Conservation (phyloP, 2,888 invertebrate species). For the Nematopogon swammerdamellus region DNA sequence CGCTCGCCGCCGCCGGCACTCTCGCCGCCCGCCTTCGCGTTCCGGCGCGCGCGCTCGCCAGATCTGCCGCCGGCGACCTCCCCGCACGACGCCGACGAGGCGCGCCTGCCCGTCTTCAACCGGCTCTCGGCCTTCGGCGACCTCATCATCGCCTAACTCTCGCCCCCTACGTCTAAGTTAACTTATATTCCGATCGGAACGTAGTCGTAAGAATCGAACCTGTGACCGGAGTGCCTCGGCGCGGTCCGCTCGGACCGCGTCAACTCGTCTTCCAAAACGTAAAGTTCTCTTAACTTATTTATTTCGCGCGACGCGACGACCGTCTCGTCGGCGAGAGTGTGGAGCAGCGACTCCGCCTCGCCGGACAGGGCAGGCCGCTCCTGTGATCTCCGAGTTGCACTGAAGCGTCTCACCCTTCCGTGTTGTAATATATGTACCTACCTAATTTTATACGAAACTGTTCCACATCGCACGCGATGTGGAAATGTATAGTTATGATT, state of each 20-base stretch:
- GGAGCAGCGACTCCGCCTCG: too few relatives aligned
- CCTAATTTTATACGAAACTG: neutral
- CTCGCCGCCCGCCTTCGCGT: slow-evolving; percentile 34
- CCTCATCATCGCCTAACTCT: slow-evolving; percentile 15
- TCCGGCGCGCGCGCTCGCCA: slow-evolving; percentile 39
- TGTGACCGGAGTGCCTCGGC: neutral
- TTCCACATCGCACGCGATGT: too few relatives aligned
- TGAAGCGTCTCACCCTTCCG: too few relatives aligned
- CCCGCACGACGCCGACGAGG: slow-evolving; percentile 50
- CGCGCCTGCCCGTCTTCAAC: slow-evolving; percentile 79
- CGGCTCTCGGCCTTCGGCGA: slow-evolving; percentile 35
- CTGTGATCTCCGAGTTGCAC: neutral
- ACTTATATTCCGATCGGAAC: slow-evolving; percentile 21
- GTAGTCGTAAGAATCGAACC: neutral
- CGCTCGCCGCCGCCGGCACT: slow-evolving; percentile 50
- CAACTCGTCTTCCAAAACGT: neutral
- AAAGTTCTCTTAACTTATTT: neutral
- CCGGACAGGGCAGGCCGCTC: too few relatives aligned
- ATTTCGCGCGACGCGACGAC: neutral
- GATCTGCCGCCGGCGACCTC: slow-evolving; percentile 46
- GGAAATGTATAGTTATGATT: slow-evolving; percentile 29
- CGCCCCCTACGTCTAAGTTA: slow-evolving; percentile 40
- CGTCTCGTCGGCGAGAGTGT: neutral
- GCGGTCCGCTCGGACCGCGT: neutral
- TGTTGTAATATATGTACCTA: too few relatives aligned